Evolutionary conservation across 2,888 invertebrate species (phyloP), one percentile per base, ranked within the genome.

Genomic region (Cephus sareptanus): DNA sequence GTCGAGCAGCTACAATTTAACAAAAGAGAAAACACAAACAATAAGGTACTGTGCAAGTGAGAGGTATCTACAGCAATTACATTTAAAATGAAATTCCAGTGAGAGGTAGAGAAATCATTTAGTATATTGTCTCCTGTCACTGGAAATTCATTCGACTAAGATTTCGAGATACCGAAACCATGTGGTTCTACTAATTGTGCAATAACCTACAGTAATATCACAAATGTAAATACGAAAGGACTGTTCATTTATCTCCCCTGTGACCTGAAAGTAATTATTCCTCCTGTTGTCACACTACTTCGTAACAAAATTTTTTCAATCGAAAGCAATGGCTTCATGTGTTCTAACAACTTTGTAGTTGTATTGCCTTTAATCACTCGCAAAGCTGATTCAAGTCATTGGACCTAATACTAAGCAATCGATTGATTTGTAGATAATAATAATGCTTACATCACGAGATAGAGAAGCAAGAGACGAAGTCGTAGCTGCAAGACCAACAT

Each of bases 1-100:
- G 93, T 95, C 94, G 94, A 95, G 94, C 93, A 95, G 94, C 95
- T 95, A 91, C 87, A 90, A 89, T 90, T 88, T 93, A 93, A 92
- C 92, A 93, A 93, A 93, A 91, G 91, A 93, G 93, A 93, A 93
- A 93, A 93, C 92, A 92, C 92, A 93, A 93, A 92, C 92, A 89
- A 91, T 91, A 92, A 90, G 88, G 90, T 92, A 91, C 89, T 89
- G 89, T 91, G 91, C 92, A 89, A 82, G 90, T 90, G 91, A 84
- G 79, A 75, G 76, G 85, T 84, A 80, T 79, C 76, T 79, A 79
- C 76, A 35, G 69, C 71, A 71, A 34, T 33, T 31, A 71, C 31
- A 71, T 71, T 71, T 71, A 34, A 30, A 71, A 74, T 34, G 34
- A 74, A 68, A 76, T 74, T 75, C 69, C 4, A 68, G 71, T 37